Evolutionary conservation across 2,113 vertebrate genomes (phyloP).

Genomic region (Tenebrosternarchus preto): DNA sequence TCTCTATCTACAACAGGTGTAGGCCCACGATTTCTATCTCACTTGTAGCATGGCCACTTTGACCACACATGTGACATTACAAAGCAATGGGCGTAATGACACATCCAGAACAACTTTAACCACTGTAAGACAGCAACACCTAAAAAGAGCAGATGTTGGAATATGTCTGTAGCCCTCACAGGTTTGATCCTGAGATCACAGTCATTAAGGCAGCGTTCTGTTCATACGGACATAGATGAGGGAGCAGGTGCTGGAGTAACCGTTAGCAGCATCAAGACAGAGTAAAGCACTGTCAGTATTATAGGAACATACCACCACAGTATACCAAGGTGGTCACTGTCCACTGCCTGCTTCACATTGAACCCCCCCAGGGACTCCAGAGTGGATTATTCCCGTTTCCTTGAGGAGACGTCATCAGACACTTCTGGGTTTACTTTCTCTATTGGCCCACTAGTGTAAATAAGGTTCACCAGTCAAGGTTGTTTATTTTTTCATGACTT

Average conservation of each 20-base stretch:
- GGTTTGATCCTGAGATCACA: slow-evolving; percentile 70
- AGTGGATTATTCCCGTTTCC: not conserved
- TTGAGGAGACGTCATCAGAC: not conserved
- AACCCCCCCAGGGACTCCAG: not conserved
- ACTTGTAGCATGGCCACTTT: no score
- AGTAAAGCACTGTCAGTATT: not conserved
- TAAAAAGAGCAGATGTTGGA: slow-evolving; percentile 43
- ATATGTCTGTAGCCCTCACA: slow-evolving; percentile 70
- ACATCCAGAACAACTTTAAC: not conserved
- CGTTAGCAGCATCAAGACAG: slow-evolving; percentile 44
- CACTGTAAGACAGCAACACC: slow-evolving; percentile 45
- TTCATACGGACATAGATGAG: slow-evolving; percentile 49
- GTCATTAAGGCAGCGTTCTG: slow-evolving; percentile 71
- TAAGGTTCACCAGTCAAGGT: not conserved
- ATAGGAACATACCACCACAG: no score
- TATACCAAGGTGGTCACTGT: slow-evolving; percentile 34
- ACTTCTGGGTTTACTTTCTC: not conserved
- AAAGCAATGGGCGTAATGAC: slow-evolving; percentile 30
- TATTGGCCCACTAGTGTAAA: not conserved
- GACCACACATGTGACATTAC: slow-evolving; percentile 35
- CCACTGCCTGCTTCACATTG: slow-evolving; percentile 28
- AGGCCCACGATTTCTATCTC: no score
- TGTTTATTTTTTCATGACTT: not conserved
- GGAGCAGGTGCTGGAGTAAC: slow-evolving; percentile 40
- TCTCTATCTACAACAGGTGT: no score